Evolutionary conservation across 2,797 vertebrate genomes (phyloP).

Genomic region (Pygocentrus nattereri): DNA sequence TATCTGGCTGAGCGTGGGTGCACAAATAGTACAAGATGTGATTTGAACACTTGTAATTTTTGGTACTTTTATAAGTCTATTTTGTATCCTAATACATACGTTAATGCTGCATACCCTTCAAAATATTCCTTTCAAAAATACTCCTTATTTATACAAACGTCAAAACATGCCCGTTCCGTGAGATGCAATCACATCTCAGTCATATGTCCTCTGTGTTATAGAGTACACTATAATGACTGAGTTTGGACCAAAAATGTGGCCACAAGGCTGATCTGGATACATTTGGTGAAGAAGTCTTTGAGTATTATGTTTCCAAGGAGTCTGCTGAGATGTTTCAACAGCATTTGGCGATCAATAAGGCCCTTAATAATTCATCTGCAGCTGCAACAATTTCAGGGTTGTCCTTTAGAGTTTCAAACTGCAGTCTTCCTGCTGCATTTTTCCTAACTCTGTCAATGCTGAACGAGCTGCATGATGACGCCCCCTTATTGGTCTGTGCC

Average conservation of each 20-base stretch:
- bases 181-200: background rate
- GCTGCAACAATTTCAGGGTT: conserved; percentile 16
- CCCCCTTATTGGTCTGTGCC: background rate
- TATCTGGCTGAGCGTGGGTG: background rate
- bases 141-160: background rate
- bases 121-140: background rate
- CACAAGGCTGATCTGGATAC: background rate
- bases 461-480: background rate
- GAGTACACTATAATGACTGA: background rate
- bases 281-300: background rate
- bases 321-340: background rate
- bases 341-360: background rate
- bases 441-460: background rate
- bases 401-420: background rate
- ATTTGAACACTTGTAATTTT: background rate
- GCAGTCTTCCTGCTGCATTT: background rate
- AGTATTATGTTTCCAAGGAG: background rate
- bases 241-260: background rate
- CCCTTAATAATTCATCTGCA: conserved; percentile 1
- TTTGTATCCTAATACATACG: too few species aligned
- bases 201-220: background rate
- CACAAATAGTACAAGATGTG: background rate
- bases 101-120: background rate
- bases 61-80: background rate
- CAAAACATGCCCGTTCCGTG: background rate